phyloP scores from a whole-genome alignment of 2,113 vertebrate genomes.

The Percina caprodes region DNA sequence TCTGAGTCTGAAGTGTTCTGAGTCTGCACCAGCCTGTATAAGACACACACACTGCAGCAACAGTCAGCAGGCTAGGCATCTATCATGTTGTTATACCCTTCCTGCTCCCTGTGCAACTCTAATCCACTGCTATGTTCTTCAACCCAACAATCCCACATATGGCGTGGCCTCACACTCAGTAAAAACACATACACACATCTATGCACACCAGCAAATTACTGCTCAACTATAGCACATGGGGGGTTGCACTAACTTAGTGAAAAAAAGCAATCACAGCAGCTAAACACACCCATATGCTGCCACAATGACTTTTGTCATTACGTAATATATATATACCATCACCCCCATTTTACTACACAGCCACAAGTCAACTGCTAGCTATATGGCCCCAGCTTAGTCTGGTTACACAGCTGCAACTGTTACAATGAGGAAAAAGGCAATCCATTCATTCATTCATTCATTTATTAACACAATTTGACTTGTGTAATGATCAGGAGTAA shows the following conservation, averaged over 20 bases:
- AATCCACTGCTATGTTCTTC: conserved; percentile 73
- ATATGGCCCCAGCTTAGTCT: conserved; percentile 41
- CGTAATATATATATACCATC: conserved; percentile 15
- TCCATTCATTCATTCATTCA: conserved; percentile 34
- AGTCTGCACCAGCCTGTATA: conserved; percentile 24
- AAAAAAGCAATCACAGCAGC: conserved; percentile 75
- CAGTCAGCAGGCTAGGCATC: conserved; percentile 53
- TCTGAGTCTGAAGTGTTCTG: conserved; percentile 26
- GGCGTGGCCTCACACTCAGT: conserved; percentile 41
- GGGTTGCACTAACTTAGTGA: conserved; percentile 45
- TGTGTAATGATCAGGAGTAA: neutral
- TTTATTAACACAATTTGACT: neutral
- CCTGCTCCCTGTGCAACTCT: conserved; percentile 58
- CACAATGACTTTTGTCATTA: conserved; percentile 63
- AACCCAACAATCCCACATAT: conserved; percentile 72
- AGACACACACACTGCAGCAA: conserved; percentile 43
- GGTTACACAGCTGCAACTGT: conserved; percentile 70
- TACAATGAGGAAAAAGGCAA: conserved; percentile 38
- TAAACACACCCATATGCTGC: conserved; percentile 60
- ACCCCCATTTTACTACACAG: neutral
- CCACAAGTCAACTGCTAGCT: conserved; percentile 44
- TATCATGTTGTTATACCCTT: conserved; percentile 60
- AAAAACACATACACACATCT: conserved; percentile 52
- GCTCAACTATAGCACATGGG: conserved; percentile 22
- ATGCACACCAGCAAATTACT: conserved; percentile 63